A percentile compares a stretch with the other conserved stretches of the same genome.
Evolutionary conservation across 2,888 invertebrate species (phyloP).

Genomic region (Drosophila meridiana): DNA sequence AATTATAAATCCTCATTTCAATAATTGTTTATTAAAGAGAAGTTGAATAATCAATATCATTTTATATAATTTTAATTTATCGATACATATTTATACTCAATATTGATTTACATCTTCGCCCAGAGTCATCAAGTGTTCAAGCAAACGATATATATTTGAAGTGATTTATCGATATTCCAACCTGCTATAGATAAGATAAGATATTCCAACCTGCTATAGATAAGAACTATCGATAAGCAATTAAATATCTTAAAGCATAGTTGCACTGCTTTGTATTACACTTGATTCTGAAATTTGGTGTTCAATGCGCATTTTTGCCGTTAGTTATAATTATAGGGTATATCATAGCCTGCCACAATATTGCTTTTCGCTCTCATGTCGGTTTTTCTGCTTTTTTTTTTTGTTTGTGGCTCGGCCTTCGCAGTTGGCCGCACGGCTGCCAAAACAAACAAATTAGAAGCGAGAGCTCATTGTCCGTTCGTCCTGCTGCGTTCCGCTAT

Average conservation of each 20-base stretch:
- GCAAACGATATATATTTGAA: no score
- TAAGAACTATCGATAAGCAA: no score
- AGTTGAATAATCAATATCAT: neutral
- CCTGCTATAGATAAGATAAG: no score
- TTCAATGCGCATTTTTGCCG: neutral
- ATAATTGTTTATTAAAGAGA: neutral
- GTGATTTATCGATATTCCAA: no score
- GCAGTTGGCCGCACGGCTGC: constrained; percentile 54
- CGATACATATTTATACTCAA: no score
- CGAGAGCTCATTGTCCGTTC: constrained; percentile 51
- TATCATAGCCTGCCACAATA: neutral
- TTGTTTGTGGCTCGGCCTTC: constrained; percentile 39
- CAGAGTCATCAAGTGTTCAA: no score
- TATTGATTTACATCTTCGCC: no score
- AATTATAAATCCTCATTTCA: neutral
- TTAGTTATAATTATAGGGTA: neutral
- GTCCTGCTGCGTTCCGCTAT: constrained; percentile 62
- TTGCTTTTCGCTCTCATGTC: neutral
- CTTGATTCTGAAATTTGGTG: no score
- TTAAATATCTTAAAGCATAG: no score
- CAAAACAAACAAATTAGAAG: constrained; percentile 76
- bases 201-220: no score
- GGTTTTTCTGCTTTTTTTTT: constrained; percentile 2
- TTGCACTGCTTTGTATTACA: no score
- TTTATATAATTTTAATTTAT: neutral